These are phyloP conservation scores for Apteryx owenii DNA, from an alignment of 2,113 vertebrate genomes.

Conservation along the genomic window DNA sequence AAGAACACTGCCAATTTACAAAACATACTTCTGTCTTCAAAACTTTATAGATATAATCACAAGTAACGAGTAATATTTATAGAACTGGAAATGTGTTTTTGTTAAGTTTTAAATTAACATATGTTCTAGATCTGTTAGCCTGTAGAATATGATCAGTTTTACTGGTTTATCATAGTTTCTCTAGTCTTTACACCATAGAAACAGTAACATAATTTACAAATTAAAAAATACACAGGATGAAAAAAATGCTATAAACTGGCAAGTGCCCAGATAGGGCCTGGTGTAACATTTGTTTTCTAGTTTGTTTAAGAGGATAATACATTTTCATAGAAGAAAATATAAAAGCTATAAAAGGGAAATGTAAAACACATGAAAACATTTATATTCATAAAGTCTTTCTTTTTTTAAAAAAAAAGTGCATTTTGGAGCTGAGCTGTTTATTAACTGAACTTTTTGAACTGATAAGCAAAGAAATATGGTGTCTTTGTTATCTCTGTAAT, in stretches of 20 bases:
- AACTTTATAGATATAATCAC: neutral
- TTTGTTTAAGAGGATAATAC: neutral
- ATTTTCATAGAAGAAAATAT: neutral
- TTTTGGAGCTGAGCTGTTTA: neutral
- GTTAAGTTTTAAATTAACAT: neutral
- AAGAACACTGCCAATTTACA: constrained; percentile 5
- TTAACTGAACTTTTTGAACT: neutral
- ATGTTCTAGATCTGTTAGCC: neutral
- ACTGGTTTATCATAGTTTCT: neutral
- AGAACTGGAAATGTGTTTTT: neutral
- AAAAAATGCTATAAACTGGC: neutral
- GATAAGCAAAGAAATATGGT: neutral
- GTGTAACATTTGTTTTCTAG: neutral
- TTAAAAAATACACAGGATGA: neutral
- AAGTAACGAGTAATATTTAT: neutral
- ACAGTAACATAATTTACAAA: neutral
- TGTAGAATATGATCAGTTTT: neutral
- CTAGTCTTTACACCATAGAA: neutral
- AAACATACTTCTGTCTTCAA: constrained; percentile 1
- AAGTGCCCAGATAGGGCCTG: neutral
- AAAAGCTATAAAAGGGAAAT: neutral
- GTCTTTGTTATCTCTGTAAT: neutral
- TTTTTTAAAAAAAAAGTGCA: neutral
- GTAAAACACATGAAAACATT: neutral
- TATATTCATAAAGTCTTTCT: neutral